Percentiles rank a stretch among this genome's conserved stretches.
Conservation (phyloP, 2,888 invertebrate species). For the Sinotaia quadrata region DNA sequence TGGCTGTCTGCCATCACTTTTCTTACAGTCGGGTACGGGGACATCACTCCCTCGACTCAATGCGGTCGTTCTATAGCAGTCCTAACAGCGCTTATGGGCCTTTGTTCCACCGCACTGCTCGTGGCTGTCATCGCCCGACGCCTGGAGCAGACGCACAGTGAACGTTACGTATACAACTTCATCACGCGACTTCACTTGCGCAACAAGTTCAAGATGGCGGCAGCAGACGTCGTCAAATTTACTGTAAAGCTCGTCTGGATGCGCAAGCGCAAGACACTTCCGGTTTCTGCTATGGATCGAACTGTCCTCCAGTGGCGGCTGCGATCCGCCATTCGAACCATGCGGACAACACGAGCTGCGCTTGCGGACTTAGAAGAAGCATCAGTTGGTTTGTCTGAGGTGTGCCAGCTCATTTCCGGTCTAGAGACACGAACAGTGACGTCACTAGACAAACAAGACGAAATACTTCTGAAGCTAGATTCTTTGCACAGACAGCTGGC, state of each 20-base stretch:
- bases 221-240: constrained; percentile 58
- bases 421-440: constrained; percentile 17
- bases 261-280: constrained; percentile 25
- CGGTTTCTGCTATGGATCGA: constrained; percentile 15
- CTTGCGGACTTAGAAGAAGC: constrained; percentile 54
- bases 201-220: constrained; percentile 49
- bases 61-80: constrained; percentile 63
- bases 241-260: constrained; percentile 46
- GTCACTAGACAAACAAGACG: constrained; percentile 17
- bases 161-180: constrained; percentile 62
- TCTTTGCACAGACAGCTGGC: constrained; percentile 20
- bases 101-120: constrained; percentile 58
- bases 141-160: constrained; percentile 56
- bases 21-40: constrained; percentile 62
- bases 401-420: constrained; percentile 43
- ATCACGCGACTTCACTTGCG: constrained; percentile 58
- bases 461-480: constrained; percentile 29
- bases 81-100: constrained; percentile 56
- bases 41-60: constrained; percentile 57
- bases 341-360: constrained; percentile 46
- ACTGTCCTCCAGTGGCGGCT: constrained; percentile 38
- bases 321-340: constrained; percentile 44
- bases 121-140: constrained; percentile 60
- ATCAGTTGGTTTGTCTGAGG: constrained; percentile 57
- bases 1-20: constrained; percentile 64